phyloP scores from a whole-genome alignment of 1,140 invertebrate genomes.

The Lethocerus indicus region DNA sequence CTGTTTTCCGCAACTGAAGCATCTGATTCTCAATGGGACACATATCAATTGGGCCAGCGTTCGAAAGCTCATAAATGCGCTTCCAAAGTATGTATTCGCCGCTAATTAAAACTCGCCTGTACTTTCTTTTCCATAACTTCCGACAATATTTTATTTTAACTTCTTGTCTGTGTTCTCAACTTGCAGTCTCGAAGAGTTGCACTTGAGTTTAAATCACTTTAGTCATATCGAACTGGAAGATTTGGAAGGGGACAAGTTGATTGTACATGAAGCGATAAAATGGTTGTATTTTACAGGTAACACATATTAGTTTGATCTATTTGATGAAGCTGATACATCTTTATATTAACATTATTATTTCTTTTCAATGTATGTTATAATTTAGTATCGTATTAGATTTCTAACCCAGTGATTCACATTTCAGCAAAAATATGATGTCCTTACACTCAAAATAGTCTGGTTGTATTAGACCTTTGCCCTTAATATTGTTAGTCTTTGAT shows the following conservation, averaged over 20 bases:
- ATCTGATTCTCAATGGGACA: conserved; percentile 63
- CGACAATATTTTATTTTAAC: too few relatives aligned
- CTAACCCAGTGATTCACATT: too few relatives aligned
- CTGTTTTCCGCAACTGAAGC: conserved; percentile 19
- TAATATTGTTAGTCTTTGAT: too few relatives aligned
- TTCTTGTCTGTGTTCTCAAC: neutral
- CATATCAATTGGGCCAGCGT: conserved; percentile 67
- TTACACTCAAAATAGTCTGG: too few relatives aligned
- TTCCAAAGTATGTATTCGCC: too few relatives aligned
- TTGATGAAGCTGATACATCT: too few relatives aligned
- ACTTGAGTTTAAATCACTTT: conserved; percentile 78
- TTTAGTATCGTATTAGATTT: neutral
- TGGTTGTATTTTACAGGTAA: conserved; percentile 65
- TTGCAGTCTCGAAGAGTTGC: conserved; percentile 62
- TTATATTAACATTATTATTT: neutral
- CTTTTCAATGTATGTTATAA: neutral
- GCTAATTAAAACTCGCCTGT: too few relatives aligned
- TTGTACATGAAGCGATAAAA: conserved; percentile 25
- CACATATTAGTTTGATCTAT: too few relatives aligned
- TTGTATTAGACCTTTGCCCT: too few relatives aligned
- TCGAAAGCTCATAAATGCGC: conserved; percentile 50
- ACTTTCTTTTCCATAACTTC: too few relatives aligned
- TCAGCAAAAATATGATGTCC: too few relatives aligned
- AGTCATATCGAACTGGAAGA: conserved; percentile 42
- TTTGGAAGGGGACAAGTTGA: conserved; percentile 14